Percentiles rank a stretch among this genome's conserved stretches.
Conservation (phyloP, 2,888 invertebrate species). For the Pseudanteris insignis region DNA sequence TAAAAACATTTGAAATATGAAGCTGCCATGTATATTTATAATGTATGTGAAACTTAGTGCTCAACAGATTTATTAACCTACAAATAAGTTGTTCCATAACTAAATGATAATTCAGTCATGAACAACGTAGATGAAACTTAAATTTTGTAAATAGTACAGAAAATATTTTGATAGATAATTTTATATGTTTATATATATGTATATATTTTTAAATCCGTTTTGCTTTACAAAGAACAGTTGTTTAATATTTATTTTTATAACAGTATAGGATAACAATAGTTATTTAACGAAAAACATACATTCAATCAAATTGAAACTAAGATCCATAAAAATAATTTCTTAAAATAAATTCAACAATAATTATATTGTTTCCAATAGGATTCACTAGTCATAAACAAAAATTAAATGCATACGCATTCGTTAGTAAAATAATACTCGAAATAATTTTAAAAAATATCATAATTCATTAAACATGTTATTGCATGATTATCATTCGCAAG, state of each 20-base stretch:
- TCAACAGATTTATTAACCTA: too few species aligned
- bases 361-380: neutral
- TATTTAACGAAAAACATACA: neutral
- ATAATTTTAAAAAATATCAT: too few species aligned
- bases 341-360: neutral
- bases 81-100: too few species aligned
- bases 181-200: neutral
- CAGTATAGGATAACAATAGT: neutral
- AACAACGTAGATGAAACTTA: neutral
- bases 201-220: too few species aligned
- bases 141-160: neutral
- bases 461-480: too few species aligned
- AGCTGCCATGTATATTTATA: neutral
- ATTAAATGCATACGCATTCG: too few species aligned
- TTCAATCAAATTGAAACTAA: too few species aligned
- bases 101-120: too few species aligned
- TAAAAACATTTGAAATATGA: neutral
- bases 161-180: neutral
- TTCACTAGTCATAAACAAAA: neutral
- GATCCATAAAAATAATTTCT: neutral
- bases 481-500: too few species aligned
- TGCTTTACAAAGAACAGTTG: neutral
- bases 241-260: slow-evolving; percentile 3
- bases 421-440: too few species aligned
- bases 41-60: neutral